Base-by-base conservation (phyloP, 2,113 vertebrate genomes). In the Siniperca chuatsi region DNA sequence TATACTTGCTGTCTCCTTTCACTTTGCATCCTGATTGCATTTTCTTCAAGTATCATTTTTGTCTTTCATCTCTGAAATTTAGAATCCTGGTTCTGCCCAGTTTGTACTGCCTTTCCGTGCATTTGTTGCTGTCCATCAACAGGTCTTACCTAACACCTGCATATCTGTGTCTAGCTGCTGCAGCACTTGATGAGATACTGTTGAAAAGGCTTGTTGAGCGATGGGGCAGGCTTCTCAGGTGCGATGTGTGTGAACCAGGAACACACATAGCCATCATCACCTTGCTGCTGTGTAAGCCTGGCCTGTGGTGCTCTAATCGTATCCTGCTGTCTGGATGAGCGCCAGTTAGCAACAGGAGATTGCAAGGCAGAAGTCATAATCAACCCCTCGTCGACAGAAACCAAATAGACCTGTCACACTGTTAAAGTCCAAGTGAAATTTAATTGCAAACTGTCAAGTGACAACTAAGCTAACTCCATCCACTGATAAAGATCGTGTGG, bases 221-320 rank as follows among this genome's bases (percentile, higher is more conserved):
- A 80, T 15, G 37, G 5, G 18, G 8, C 20, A 20, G n/a, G 29
- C 15, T 61, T n/a, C 16, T 68, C 33, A 82, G 44, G 42, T 44
- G 35, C 0, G 3, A 21, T 82, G 20, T 81, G 79, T 60, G 64
- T 40, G 25, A 1, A 52, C 25, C 8, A 23, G 13, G 20, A 79
- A 71, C 78, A 82, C 57, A 37, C 46, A 15, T 57, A 62, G 44
- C 52, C 74, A 73, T 86, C 81, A 66, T 74, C 74, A 68, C 81
- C 55, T 79, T 69, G 40, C 60, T 37, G 25, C 74, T 83, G 25
- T 69, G 55, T 13, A 8, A 74, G 54, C 50, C 44, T 55, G 29
- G 75, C 67, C 23, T 74, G 69, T 69, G 76, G n/a, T 13, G 52
- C 40, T 60, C 64, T 71, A 71, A 92, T 84, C 87, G 89, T 13